phyloP scores from a whole-genome alignment of 2,797 vertebrate species.

The Ptychadena robeensis region DNA sequence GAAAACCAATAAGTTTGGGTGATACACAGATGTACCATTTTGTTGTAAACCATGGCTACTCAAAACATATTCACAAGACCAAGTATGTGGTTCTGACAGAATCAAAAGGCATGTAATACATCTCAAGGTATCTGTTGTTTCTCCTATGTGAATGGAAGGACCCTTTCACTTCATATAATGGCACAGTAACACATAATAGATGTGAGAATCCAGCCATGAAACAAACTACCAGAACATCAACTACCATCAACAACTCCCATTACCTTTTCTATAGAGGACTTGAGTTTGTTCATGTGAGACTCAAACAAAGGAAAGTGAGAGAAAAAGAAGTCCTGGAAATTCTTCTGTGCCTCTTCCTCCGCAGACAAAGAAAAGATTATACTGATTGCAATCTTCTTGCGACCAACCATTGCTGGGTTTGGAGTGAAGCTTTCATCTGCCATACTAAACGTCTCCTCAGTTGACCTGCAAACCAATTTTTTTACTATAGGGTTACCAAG shows the following conservation, averaged over 20 bases:
- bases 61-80: no score
- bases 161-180: no score
- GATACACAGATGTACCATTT: no score
- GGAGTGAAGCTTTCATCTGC: slow-evolving; percentile 84
- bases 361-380: slow-evolving; percentile 84
- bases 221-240: no score
- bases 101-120: no score
- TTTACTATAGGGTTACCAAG: no score
- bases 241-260: not conserved
- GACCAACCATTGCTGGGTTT: slow-evolving; percentile 80
- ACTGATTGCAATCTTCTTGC: slow-evolving; percentile 86
- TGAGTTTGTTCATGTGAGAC: slow-evolving; percentile 87
- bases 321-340: slow-evolving; percentile 87
- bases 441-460: slow-evolving; percentile 86
- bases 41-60: no score
- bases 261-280: slow-evolving; percentile 87
- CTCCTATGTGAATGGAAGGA: no score
- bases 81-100: no score
- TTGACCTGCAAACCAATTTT: slow-evolving; percentile 72
- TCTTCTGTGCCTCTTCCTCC: slow-evolving; percentile 79
- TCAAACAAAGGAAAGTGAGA: slow-evolving; percentile 88
- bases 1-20: slow-evolving; percentile 16
- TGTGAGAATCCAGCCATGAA: not conserved
- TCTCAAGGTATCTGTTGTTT: no score
- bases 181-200: no score